These are phyloP conservation scores for Molossus molossus DNA, from an alignment of 2,797 vertebrate genomes.

Conservation along the genomic window DNA sequence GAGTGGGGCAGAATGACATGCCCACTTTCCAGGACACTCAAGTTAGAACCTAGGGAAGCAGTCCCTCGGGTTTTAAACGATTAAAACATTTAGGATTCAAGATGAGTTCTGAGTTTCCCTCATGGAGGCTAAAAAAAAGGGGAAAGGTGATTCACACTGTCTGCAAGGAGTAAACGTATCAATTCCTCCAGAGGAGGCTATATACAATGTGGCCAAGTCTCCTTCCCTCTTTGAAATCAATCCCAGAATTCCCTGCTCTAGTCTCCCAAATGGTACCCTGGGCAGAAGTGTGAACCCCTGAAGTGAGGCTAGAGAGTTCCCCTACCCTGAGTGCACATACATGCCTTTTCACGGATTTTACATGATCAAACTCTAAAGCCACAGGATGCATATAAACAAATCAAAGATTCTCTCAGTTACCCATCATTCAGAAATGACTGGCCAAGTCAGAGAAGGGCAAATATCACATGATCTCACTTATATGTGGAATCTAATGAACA, in stretches of 20 bases:
- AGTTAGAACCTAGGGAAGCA: background rate
- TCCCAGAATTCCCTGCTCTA: background rate
- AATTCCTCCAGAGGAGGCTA: background rate
- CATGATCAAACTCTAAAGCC: background rate
- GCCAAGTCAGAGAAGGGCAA: background rate
- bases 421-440: slow-evolving; percentile 2
- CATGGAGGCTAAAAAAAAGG: background rate
- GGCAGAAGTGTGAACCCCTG: background rate
- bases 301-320: background rate
- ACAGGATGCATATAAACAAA: background rate
- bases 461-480: too few species aligned
- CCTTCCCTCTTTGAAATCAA: background rate
- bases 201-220: too few species aligned
- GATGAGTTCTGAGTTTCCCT: slow-evolving; percentile 5
- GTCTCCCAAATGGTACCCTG: background rate
- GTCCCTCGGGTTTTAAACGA: background rate
- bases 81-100: background rate
- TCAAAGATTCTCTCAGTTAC: slow-evolving; percentile 16
- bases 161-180: background rate
- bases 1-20: background rate
- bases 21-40: too few species aligned
- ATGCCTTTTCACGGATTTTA: background rate
- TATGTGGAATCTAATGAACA: too few species aligned
- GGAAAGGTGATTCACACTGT: background rate
- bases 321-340: background rate